Evolutionary conservation across 2,888 invertebrate genomes (phyloP), one percentile per base, ranked within the genome.

Genomic region (Mesorhabditis spiculigera): DNA sequence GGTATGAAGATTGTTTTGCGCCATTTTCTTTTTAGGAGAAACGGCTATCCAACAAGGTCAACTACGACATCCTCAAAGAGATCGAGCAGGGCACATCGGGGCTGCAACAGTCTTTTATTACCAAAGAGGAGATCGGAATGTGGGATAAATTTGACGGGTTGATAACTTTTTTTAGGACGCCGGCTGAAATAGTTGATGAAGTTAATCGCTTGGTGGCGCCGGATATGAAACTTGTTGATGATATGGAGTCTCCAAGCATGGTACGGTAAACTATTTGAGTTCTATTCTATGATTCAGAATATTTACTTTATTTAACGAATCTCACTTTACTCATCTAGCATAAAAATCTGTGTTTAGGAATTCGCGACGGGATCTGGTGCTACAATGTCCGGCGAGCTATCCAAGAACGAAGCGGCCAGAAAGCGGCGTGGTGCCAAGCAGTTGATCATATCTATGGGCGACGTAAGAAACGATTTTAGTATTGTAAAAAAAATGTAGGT

Each of bases 31-130:
- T 78, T 70, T 45, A 83, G 78, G 96, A 96, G 86, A 95, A 95
- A 88, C 93, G 93, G 86, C 92, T 97, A 77, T 97, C 97, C 4
- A 91, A 91, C 4, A 98, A 98, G 89, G 95, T 98, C 69, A 96
- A 98, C 88, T 98, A 98, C 85, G 96, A 97, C 80, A 95, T 96
- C 61, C 88, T 97, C 45, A 81, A 80, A 65, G 76, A 77, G 62
- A 67, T 78, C 62, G 76, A 78, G n/a, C 8, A n/a, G 42, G 43
- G 45, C 8, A 50, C 58, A 10, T 10, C 8, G 58, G 58, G 58
- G n/a, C 58, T 50, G 8, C 58, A 50, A 50, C 58, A 10, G n/a
- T 50, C 58, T 10, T 50, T 50, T 50, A 50, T 50, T 10, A 50
- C 58, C 8, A 50, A 50, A n/a, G 58, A 50, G n/a, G 58, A 50